A percentile compares a stretch with the other conserved stretches of the same genome.
phyloP scores from a whole-genome alignment of 2,113 vertebrate genomes.

The Tenebrosternarchus preto region DNA sequence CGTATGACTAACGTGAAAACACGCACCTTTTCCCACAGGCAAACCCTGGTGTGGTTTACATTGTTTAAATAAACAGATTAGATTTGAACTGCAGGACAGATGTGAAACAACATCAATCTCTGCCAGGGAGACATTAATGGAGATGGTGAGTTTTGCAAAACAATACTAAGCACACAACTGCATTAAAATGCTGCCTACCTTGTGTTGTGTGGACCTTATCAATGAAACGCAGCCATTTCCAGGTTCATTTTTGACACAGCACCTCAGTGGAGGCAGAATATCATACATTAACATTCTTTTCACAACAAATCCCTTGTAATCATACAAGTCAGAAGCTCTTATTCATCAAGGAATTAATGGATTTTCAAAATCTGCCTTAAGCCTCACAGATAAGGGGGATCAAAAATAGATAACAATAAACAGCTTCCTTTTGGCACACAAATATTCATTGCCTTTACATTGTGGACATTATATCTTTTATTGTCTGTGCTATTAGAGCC shows the following conservation, averaged over 20 bases:
- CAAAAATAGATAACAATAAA: constrained; percentile 84
- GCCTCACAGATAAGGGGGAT: constrained; percentile 81
- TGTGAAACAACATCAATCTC: constrained; percentile 10
- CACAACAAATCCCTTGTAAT: constrained; percentile 81
- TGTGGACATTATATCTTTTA: constrained; percentile 82
- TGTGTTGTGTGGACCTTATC: constrained; percentile 65
- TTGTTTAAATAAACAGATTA: constrained; percentile 30
- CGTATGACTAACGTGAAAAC: constrained; percentile 10
- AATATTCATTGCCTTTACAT: constrained; percentile 80
- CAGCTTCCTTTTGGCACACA: constrained; percentile 76
- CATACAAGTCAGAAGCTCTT: constrained; percentile 83
- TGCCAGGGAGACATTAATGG: background rate
- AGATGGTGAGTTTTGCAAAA: background rate
- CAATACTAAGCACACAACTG: background rate
- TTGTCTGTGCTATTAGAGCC: constrained; percentile 77
- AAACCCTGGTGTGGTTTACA: background rate
- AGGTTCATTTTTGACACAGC: constrained; percentile 72
- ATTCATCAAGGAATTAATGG: constrained; percentile 93
- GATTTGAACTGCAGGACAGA: constrained; percentile 30
- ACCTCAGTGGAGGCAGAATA: constrained; percentile 65
- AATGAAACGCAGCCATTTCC: constrained; percentile 63
- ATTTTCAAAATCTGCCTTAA: constrained; percentile 86
- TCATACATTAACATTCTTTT: constrained; percentile 85
- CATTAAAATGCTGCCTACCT: background rate
- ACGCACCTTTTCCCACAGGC: background rate